Conservation (phyloP, 92 coral and sea anemone species). For the Phymanthus crucifer region DNA sequence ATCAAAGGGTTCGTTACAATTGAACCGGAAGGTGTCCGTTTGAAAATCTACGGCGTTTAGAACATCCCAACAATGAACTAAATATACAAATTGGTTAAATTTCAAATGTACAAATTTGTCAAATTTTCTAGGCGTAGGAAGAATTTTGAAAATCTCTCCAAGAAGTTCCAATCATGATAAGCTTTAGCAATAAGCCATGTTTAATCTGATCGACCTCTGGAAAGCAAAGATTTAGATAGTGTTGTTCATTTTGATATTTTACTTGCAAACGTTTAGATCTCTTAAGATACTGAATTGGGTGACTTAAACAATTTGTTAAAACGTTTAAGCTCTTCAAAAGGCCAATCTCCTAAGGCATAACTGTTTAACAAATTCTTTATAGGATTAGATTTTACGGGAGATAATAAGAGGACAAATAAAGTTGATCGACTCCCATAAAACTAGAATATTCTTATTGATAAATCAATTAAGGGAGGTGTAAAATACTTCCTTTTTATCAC, state of each 20-base stretch:
- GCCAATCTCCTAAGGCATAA: not conserved
- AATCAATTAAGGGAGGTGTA: not conserved
- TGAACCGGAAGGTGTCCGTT: conserved; percentile 15
- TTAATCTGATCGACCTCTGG: not conserved
- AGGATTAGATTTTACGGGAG: not conserved
- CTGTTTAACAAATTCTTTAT: not conserved
- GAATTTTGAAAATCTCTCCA: not conserved
- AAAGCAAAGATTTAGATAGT: not conserved
- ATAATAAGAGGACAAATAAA: not conserved
- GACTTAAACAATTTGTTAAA: not conserved
- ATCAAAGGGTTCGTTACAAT: not conserved
- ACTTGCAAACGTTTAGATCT: not conserved
- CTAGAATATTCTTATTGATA: not conserved
- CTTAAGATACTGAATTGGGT: not conserved
- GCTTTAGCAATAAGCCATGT: not conserved
- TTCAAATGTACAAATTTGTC: no score
- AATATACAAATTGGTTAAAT: not conserved
- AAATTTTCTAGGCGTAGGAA: not conserved
- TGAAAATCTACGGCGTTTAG: not conserved
- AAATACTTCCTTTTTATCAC: not conserved
- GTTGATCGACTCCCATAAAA: not conserved
- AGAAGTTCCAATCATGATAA: not conserved
- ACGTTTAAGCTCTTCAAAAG: not conserved
- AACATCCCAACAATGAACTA: not conserved
- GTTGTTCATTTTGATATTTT: not conserved